phyloP scores from a whole-genome alignment of 2,888 invertebrate genomes.

The Trachelus tabidus region DNA sequence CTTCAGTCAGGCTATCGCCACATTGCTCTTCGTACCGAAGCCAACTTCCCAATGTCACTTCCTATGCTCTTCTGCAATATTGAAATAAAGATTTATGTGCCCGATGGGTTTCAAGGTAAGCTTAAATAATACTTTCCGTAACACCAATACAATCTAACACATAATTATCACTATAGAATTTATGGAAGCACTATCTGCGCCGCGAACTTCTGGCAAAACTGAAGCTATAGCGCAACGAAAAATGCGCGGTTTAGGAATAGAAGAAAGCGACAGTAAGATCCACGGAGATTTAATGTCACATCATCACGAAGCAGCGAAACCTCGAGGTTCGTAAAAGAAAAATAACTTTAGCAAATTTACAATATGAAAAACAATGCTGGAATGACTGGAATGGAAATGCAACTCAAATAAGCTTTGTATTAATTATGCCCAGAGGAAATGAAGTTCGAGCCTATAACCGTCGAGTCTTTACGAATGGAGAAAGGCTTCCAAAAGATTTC shows the following conservation, averaged over 20 bases:
- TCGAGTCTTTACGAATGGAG: slow-evolving; percentile 87
- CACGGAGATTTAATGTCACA: slow-evolving; percentile 53
- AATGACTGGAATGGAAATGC: not conserved
- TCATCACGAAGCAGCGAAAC: slow-evolving; percentile 53
- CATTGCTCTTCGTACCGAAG: slow-evolving; percentile 96
- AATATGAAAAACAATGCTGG: not conserved
- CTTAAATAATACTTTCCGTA: not conserved
- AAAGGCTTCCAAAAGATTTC: slow-evolving; percentile 93
- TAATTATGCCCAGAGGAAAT: slow-evolving; percentile 61
- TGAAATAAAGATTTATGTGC: slow-evolving; percentile 99
- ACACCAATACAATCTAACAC: not conserved
- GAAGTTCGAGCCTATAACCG: slow-evolving; percentile 91
- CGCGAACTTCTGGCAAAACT: slow-evolving; percentile 73
- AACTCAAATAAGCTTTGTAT: not conserved
- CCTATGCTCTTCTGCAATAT: slow-evolving; percentile 99
- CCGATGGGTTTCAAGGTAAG: slow-evolving; percentile 95
- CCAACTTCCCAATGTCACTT: slow-evolving; percentile 98
- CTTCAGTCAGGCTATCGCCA: slow-evolving; percentile 98
- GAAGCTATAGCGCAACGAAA: slow-evolving; percentile 74
- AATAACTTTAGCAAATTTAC: not conserved
- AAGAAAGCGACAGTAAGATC: slow-evolving; percentile 73
- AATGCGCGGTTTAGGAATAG: slow-evolving; percentile 96
- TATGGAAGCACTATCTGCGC: slow-evolving; percentile 97
- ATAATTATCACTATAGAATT: slow-evolving; percentile 75
- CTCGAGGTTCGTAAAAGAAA: slow-evolving; percentile 46